phyloP scores from a whole-genome alignment of 2,888 invertebrate species.

The Limnephilus marmoratus region DNA sequence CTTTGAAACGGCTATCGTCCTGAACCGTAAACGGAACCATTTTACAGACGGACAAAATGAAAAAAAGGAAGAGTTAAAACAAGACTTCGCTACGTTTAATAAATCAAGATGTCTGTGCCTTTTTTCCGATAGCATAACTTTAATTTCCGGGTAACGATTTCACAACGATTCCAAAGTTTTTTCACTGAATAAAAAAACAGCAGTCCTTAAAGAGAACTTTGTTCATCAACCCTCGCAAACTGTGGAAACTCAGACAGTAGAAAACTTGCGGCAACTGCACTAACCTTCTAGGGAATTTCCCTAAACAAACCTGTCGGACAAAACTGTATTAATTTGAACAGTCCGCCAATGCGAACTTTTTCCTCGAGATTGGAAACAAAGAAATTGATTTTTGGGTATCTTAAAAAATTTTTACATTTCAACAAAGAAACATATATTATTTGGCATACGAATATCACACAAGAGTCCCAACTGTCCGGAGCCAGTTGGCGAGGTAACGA shows the following conservation, averaged over 20 bases:
- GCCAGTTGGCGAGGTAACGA: too few species aligned
- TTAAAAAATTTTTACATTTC: too few species aligned
- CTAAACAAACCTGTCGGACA: not conserved
- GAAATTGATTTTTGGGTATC: too few species aligned
- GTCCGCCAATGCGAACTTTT: not conserved
- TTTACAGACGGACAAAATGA: too few species aligned
- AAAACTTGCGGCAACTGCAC: not conserved
- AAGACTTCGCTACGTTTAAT: too few species aligned
- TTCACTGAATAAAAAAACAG: not conserved
- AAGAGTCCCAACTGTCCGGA: too few species aligned
- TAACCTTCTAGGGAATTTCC: not conserved
- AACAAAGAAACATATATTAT: too few species aligned
- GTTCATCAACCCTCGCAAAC: not conserved
- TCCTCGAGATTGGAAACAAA: not conserved
- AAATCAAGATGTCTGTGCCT: not conserved
- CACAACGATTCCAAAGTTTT: not conserved
- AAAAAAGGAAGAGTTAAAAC: too few species aligned
- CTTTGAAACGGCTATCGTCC: too few species aligned
- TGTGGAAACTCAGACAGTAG: not conserved
- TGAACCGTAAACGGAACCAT: too few species aligned
- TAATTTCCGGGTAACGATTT: not conserved
- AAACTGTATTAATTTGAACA: not conserved
- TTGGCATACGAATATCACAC: too few species aligned
- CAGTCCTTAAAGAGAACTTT: not conserved
- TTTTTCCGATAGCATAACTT: not conserved